Evolutionary conservation across 2,888 invertebrate species (phyloP), one percentile per base, ranked within the genome.

Genomic region (Euzetes globulus): DNA sequence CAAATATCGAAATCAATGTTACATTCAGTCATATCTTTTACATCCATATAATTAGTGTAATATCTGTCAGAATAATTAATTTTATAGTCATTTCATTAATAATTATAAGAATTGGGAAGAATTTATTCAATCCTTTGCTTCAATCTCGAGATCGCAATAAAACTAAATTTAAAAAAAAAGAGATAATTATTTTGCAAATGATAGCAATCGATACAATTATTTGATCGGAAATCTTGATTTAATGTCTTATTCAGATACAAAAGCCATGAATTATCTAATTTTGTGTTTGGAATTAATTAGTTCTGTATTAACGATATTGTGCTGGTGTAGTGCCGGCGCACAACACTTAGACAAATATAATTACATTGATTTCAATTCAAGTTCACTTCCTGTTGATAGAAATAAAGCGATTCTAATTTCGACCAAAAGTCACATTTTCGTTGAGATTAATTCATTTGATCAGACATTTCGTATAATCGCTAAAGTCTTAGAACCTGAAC

Each of bases 401-500:
- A 29, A 58, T 58, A 25, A 29, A 58, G 58, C 58, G 25, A 25
- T 58, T 58, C 15, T 58, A 58, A 58, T 2, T 6, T 6, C 7
- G 15, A 25, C 58, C 3, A 58, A 58, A 58, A 25, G 4, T 58
- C 27, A 58, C 17, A 25, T 58, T 29, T 58, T 17, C 27, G 27
- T 58, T 17, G 58, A 58, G 27, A 58, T 58, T 13, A 17, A 58
- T 58, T 25, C 58, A 25, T 58, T 58, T 29, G 29, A 25, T 17
- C 58, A 58, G 29, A 58, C 13, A 58, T 58, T 58, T 25, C 58
- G 58, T 25, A 58, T 58, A 58, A 58, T 58, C 15, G 58, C 58
- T 1, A 25, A 58, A 15, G 6, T 15, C 2, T 27, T 58, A 58
- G 58, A 58, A 19, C 19, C 29, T 3, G 29, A 58, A 58, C 25